Evolutionary conservation across 2,113 vertebrate genomes (phyloP), one percentile per base, ranked within the genome.

Genomic region (Psophia crepitans): DNA sequence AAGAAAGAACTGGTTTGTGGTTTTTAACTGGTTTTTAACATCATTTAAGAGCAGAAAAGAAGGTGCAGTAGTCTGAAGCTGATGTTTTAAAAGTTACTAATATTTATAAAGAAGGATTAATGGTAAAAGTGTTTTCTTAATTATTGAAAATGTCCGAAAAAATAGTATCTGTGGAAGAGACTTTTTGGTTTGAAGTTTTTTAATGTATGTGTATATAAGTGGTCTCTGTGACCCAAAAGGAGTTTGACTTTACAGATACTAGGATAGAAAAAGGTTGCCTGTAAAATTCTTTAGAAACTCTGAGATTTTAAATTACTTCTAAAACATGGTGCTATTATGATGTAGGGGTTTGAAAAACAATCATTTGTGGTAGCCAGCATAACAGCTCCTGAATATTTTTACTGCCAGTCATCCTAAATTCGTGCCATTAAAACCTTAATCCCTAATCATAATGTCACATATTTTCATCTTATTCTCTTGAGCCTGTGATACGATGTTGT

Each of bases 191-290:
- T 37, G 13, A 74, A n/a, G 12, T 85, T 79, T 88, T 85, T 23
- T 58, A n/a, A 48, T 1, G 0, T 54, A 10, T 1, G 0, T 48
- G 0, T 49, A 2, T 58, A 6, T 66, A 48, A 27, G 16, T 37
- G 11, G 66, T 84, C 11, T 89, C 69, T 87, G 10, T 70, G 48
- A 68, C 21, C 21, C 11, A 44, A 58, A 91, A 70, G 16, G 26
- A 54, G 7, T 84, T 88, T 66, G 35, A 15, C 33, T 95, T 53
- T 65, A 37, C 32, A 76, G 27, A 26, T 61, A 19, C 11, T 21
- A 17, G 33, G 6, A n/a, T 37, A 78, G 51, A 64, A 58, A 73
- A 54, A 80, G 9, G 1, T 65, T 90, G 32, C 23, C 70, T 51
- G 9, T 78, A 80, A 68, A 86, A 58, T 90, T 84, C 26, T 77